Base-by-base conservation (phyloP, 2,797 vertebrate species). In the Spheniscus humboldti region DNA sequence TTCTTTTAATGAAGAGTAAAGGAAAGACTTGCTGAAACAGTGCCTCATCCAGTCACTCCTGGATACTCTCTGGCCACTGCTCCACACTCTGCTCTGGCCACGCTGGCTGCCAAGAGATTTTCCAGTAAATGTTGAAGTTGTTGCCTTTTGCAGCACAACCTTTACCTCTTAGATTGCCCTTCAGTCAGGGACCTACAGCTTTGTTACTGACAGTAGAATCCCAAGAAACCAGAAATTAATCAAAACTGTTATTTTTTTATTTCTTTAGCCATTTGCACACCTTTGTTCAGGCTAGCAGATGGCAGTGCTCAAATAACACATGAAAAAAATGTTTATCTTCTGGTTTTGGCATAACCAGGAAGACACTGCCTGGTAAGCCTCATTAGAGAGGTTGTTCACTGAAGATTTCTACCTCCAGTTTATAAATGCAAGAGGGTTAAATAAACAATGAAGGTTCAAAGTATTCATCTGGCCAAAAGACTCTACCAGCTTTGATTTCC, bases 11-110 rank as follows among this genome's bases (percentile, higher is more conserved):
- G 81, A 93, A 95, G 75, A 95, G 90, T 96, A 93, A 95, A 91
- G 88, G 86, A 95, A 95, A 85, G 95, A 85, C 88, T 95, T 96
- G 92, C 75, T 96, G 95, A 96, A 96, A 92, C 41, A 28, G 63
- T 74, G 80, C 71, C 90, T 94, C 64, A 82, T 89, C 88, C 81
- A 94, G 78, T 63, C 92, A 91, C 66, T 96, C 91, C 73, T 94
- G 87, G 66, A 94, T 92, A 85, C 64, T 83, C 88, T 93, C 78
- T 95, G 94, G 92, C 84, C 77, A 94, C 84, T 53, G 28, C 74
- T 77, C 43, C 87, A 84, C 57, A 86, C 31, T 18, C 19, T 75
- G 74, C 75, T 88, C 77, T 96, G 81, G 48, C 80, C 83, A 69
- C 0, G 0, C 6, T 71, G 71, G 11, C 78, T 97, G 93, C 94